Evolutionary conservation across 2,797 vertebrate genomes (phyloP), one percentile per base, ranked within the genome.

Genomic region (Esox lucius): DNA sequence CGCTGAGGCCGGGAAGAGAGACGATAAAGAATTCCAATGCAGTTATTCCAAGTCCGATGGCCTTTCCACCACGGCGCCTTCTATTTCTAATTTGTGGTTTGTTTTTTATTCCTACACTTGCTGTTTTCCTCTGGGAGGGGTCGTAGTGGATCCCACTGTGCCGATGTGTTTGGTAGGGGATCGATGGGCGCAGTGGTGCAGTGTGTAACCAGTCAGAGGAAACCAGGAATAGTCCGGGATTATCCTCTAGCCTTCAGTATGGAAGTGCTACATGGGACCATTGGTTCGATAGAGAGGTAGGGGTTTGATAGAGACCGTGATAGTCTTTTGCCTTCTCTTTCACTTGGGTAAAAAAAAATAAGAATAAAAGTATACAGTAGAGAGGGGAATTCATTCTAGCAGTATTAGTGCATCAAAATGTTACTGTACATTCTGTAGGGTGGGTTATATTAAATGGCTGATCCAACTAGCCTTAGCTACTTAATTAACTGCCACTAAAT

Each of bases 11-110:
- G 84, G 82, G 84, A 85, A 86, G 85, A 84, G 81, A 80, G 85
- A 88, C 86, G 90, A 84, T 83, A 86, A 81, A 78, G 83, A 84
- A 88, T 82, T 89, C 80, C 76, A 83, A 90, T 89, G 86, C 90
- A 91, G 91, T 91, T 88, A 85, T 88, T 89, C 86, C 85, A 88
- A 85, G 87, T 91, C 92, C 93, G 86, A 89, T 89, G 90, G 91
- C 92, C 91, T 93, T 93, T 89, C 89, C 90, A 89, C 91, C 91
- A 90, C 90, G 89, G 85, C 90, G 89, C 91, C 91, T 94, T 93
- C 88, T 85, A 85, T 90, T 90, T 91, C 78, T 90, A 89, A 82
- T 88, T 84, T 87, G 71, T 51, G 19, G 77, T 73, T 70, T 81
- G 46, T 87, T 87, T 84, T 84, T 84, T 83, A 79, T 82, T 81